Evolutionary conservation across 2,888 invertebrate species (phyloP), one percentile per base, ranked within the genome.

Genomic region (Clivina fossor): DNA sequence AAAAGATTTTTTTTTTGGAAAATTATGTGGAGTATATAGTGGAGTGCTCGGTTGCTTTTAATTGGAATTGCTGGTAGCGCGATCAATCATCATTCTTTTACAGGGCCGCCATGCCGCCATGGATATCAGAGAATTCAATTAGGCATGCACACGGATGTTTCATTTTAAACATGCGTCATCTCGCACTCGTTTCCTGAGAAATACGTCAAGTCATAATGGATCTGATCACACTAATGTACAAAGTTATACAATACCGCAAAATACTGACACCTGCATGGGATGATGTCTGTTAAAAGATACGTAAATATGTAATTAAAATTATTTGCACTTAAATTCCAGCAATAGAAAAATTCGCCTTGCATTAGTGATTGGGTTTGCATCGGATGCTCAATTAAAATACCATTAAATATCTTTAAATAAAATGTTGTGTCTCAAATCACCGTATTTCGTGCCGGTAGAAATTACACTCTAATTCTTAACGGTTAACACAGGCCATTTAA

Each of bases 71-170:
- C 38, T 28, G 37, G 26, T 24, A 24, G 49, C 16, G 28, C 28
- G 37, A 49, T 49, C 49, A 49, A 49, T 49, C 49, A 49, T 49
- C 28, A 49, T 38, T 49, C 38, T 49, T 49, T 38, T 28, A 19
- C 24, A 49, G 11, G 11, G 22, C 38, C 26, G 28, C 38, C 26
- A 28, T 11, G 22, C 38, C 26, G 28, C 38, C 26, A 28, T 24
- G 49, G 49, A 49, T 38, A 49, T 49, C 49, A 49, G 38, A 49
- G 19, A 49, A 49, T 49, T 49, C 49, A 49, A 49, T 49, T 49
- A 49, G 32, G 37, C 28, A 49, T 49, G 49, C 49, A 49, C 49
- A 28, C 38, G 24, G 18, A 49, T 49, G 28, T 49, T 46, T 38
- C 37, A 49, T 38, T 49, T 37, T 38, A 49, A 28, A 38, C 47